A percentile compares a stretch with the other conserved stretches of the same genome.
Evolutionary conservation across 2,113 vertebrate species (phyloP).

Genomic region (Melanerpes formicivorus): DNA sequence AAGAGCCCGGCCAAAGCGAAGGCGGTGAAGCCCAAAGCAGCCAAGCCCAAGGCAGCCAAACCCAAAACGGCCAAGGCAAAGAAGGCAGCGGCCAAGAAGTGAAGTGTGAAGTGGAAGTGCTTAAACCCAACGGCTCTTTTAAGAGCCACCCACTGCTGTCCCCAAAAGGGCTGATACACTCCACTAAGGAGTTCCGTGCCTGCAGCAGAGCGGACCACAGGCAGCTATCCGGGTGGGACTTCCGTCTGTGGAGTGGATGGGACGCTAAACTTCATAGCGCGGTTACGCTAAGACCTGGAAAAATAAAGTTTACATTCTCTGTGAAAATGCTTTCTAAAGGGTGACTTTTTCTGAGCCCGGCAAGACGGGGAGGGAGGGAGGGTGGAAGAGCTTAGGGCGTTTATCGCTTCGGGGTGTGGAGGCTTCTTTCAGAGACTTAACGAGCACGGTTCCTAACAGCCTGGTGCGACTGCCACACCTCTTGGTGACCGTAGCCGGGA

Average conservation of each 20-base stretch:
- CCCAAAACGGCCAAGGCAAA: slow-evolving; percentile 36
- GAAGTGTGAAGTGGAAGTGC: slow-evolving; percentile 55
- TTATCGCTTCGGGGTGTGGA: neutral
- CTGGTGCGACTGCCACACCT: neutral
- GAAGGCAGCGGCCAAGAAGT: slow-evolving; percentile 53
- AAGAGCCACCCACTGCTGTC: slow-evolving; percentile 70
- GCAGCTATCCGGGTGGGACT: neutral
- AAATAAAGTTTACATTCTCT: slow-evolving; percentile 39
- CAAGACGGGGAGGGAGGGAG: neutral
- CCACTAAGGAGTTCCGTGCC: neutral
- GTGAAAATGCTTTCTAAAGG: neutral
- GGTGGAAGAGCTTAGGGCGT: neutral
- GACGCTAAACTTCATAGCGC: neutral
- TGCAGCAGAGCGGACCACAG: neutral
- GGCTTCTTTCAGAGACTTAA: neutral
- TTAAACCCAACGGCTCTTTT: slow-evolving; percentile 78
- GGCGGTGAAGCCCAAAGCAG: neutral
- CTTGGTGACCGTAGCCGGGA: neutral
- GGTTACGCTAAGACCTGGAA: neutral
- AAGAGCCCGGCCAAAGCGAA: slow-evolving; percentile 44
- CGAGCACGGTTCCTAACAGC: neutral
- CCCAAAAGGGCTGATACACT: slow-evolving; percentile 38
- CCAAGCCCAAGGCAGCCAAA: neutral
- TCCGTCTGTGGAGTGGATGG: neutral
- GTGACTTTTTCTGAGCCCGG: neutral